Conservation (phyloP, 2,888 invertebrate genomes). For the Epistrophella euchroma region DNA sequence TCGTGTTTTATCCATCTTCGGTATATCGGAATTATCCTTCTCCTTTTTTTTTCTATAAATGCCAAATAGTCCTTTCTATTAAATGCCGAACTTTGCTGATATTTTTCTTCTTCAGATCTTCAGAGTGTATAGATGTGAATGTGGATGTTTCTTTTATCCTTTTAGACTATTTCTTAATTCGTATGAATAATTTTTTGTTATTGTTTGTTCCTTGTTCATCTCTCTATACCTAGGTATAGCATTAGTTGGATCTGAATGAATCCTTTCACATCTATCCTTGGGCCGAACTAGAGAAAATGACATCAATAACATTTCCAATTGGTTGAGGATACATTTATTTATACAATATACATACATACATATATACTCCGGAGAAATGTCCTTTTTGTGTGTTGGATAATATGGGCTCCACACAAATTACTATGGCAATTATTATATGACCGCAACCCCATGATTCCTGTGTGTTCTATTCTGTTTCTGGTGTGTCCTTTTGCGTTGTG, state of each 20-base stretch:
- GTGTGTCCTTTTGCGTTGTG: constrained; percentile 17
- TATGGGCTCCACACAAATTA: constrained; percentile 73
- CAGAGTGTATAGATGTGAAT: constrained; percentile 7
- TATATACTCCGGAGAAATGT: constrained; percentile 52
- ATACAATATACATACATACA: neutral
- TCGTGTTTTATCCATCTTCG: constrained; percentile 75
- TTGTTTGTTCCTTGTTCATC: neutral
- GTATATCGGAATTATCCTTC: constrained; percentile 75
- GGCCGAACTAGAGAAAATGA: constrained; percentile 26
- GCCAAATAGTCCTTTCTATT: constrained; percentile 30
- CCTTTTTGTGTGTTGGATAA: constrained; percentile 55
- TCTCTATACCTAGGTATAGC: constrained; percentile 3
- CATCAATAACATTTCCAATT: constrained; percentile 75
- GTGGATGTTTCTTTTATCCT: constrained; percentile 28
- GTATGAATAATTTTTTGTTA: constrained; percentile 72
- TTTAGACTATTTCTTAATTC: constrained; percentile 72
- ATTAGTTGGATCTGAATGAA: constrained; percentile 41
- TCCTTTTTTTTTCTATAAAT: constrained; percentile 10
- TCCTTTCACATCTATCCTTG: constrained; percentile 26
- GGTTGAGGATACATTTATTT: constrained; percentile 58
- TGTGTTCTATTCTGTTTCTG: constrained; percentile 2
- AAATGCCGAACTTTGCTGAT: constrained; percentile 54
- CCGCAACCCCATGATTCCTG: constrained; percentile 66
- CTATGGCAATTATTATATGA: constrained; percentile 75
- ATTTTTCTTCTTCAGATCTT: constrained; percentile 18